Percentiles rank a stretch among this genome's conserved stretches.
Evolutionary conservation across 2,113 vertebrate species (phyloP).

Genomic region (Nyctereutes procyonoides): DNA sequence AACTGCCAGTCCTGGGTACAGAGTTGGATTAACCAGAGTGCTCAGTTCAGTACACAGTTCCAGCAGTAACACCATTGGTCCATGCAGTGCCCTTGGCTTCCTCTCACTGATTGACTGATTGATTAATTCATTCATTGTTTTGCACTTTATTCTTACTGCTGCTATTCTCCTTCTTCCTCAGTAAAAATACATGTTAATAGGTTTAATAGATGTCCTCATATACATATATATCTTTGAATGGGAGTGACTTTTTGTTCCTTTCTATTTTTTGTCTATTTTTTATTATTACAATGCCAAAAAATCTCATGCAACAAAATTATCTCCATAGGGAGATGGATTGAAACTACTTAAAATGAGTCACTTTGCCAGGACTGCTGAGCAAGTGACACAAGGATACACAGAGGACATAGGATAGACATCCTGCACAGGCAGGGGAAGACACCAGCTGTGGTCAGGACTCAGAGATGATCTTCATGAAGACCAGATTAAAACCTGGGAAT

Average conservation of each 20-base stretch:
- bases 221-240: background rate
- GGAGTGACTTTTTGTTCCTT: background rate
- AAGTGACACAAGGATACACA: background rate
- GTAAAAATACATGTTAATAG: background rate
- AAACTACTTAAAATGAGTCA: background rate
- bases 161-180: background rate
- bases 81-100: background rate
- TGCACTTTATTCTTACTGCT: background rate
- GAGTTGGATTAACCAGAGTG: background rate
- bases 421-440: background rate
- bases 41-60: background rate
- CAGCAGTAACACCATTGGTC: no score
- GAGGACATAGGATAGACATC: background rate
- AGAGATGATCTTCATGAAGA: background rate
- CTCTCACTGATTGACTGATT: background rate
- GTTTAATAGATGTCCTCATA: background rate
- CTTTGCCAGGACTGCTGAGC: background rate
- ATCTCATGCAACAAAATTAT: background rate
- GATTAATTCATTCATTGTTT: background rate
- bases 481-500: background rate
- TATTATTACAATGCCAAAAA: background rate
- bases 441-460: background rate
- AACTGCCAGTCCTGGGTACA: background rate
- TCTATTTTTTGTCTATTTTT: background rate
- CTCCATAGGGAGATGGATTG: background rate